Evolutionary conservation across 2,797 vertebrate species (phyloP), one percentile per base, ranked within the genome.

Genomic region (Pristis pectinata): DNA sequence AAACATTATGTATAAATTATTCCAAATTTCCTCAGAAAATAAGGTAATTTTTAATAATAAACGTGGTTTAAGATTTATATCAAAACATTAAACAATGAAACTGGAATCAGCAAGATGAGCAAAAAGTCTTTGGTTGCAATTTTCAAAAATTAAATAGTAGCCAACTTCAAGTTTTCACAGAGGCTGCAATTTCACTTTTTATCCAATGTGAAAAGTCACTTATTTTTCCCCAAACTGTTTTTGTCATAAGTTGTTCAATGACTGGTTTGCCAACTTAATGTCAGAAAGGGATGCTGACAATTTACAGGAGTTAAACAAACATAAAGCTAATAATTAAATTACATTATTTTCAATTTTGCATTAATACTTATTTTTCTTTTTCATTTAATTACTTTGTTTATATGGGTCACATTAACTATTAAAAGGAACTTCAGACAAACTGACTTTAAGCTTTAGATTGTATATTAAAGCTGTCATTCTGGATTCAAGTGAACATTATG

Each of bases 171-270:
- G 27, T 89, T 89, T n/a, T 89, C 53, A 53, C 89, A 34, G n/a
- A 41, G 67, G 11, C n/a, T 41, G 37, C 17, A 41, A 11, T 91
- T 2, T 19, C 49, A 41, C 41, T 56, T 64, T 8, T 19, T 64
- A 64, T 41, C 67, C n/a, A 17, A 77, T 77, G 19, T 6, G 56
- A 17, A n/a, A 56, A 27, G 82, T 27, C 67, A 13, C 27, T 56
- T 61, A 80, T 34, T 79, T 79, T 96, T 44, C 2, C 37, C 0
- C 10, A 27, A 87, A 92, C 93, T 94, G 83, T 56, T 95, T n/a
- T 95, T 94, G 64, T 91, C 53, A 19, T 11, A 3, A 34, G 8
- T 53, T 3, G 53, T 10, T 49, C 11, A 30, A 30, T 30, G 87
- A 91, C 17, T 91, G 87, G 10, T 89, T 64, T 37, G 17, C 30